Conservation (phyloP, 2,888 invertebrate species). For the Cistogaster globosa region DNA sequence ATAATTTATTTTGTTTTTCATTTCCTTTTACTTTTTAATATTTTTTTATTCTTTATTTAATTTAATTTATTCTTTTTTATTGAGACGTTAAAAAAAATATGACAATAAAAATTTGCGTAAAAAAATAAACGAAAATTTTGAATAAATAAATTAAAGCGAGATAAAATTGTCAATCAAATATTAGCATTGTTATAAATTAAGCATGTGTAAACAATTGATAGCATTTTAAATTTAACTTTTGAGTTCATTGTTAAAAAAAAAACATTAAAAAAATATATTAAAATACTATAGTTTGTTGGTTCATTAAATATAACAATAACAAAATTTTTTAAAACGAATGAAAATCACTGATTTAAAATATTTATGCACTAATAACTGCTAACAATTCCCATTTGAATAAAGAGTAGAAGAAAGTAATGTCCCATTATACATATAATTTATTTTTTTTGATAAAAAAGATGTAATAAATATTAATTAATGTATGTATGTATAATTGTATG, state of each 20-base stretch:
- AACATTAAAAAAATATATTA: constrained; percentile 6
- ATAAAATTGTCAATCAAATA: constrained; percentile 62
- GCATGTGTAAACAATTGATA: constrained; percentile 66
- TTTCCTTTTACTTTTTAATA: neutral
- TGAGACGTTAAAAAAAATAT: constrained; percentile 8
- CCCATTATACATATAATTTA: neutral
- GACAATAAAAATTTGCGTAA: neutral
- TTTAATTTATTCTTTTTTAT: constrained; percentile 33
- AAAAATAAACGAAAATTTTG: constrained; percentile 25
- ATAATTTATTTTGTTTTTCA: neutral
- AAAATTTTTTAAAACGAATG: neutral
- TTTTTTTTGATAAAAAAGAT: neutral
- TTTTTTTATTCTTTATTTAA: neutral
- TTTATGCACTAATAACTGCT: constrained; percentile 45
- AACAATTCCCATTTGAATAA: neutral
- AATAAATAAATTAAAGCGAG: constrained; percentile 28
- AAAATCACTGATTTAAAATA: constrained; percentile 6
- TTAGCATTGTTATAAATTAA: constrained; percentile 66
- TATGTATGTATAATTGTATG: too few species aligned
- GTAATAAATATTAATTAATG: too few species aligned
- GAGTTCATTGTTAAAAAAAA: constrained; percentile 1
- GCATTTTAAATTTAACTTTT: constrained; percentile 57
- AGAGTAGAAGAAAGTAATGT: neutral
- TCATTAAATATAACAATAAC: constrained; percentile 45
- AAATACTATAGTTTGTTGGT: constrained; percentile 33